A percentile compares a stretch with the other conserved stretches of the same genome.
Evolutionary conservation across 2,113 vertebrate genomes (phyloP).

Genomic region (Urocolius indicus): DNA sequence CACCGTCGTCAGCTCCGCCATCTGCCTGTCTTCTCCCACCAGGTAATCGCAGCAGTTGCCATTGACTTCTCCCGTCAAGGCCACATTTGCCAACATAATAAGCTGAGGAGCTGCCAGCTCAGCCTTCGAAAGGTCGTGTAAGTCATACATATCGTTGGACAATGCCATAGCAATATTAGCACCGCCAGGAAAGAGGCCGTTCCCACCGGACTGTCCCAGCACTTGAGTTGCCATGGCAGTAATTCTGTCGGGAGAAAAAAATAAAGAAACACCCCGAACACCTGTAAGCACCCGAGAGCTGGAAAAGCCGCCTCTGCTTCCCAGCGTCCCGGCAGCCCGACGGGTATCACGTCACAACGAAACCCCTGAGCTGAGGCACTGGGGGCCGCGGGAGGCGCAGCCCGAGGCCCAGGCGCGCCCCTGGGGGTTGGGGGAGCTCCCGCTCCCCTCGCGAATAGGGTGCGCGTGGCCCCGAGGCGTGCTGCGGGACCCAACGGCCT

Average conservation of each 20-base stretch:
- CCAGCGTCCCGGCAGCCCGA: not conserved
- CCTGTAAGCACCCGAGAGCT: not conserved
- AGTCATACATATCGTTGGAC: slow-evolving; percentile 81
- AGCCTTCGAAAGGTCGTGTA: slow-evolving; percentile 85
- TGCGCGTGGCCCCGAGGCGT: rapidly evolving
- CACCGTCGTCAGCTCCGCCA: slow-evolving; percentile 94
- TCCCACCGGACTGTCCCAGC: slow-evolving; percentile 82
- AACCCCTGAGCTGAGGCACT: not conserved
- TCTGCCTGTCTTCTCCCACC: slow-evolving; percentile 89
- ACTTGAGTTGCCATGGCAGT: slow-evolving; percentile 88
- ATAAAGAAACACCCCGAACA: too few relatives aligned
- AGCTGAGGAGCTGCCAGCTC: slow-evolving; percentile 92
- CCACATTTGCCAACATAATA: slow-evolving; percentile 96
- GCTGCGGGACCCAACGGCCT: not conserved
- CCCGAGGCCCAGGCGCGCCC: not conserved
- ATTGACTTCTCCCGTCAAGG: slow-evolving; percentile 83
- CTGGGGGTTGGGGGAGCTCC: not conserved
- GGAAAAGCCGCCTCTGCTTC: not conserved
- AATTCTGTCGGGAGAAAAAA: slow-evolving; percentile 46
- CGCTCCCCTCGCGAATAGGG: not conserved
- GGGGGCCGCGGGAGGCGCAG: not conserved
- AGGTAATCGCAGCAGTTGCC: slow-evolving; percentile 82
- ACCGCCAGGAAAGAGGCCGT: slow-evolving; percentile 79
- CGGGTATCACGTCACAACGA: not conserved
- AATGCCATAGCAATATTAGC: slow-evolving; percentile 78